Evolutionary conservation across 2,797 vertebrate species (phyloP).

Genomic region (Pantherophis alleghaniensis): DNA sequence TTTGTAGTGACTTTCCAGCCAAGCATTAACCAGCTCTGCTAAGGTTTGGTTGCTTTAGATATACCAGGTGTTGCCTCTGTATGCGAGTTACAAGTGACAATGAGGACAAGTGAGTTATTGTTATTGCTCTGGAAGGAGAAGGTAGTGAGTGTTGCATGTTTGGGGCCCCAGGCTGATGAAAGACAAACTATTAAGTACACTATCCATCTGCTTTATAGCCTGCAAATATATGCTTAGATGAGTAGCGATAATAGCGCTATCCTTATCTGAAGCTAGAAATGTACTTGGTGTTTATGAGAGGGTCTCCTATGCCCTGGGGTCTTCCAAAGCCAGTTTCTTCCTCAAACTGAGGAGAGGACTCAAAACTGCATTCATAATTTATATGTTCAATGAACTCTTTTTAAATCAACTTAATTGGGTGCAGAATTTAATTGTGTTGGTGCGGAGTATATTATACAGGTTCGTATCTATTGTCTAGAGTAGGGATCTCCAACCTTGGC

Average conservation of each 20-base stretch:
- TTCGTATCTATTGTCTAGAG: neutral
- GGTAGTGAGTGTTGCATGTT: neutral
- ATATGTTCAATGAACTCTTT: neutral
- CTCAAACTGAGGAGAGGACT: neutral
- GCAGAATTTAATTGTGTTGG: neutral
- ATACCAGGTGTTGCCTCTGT: neutral
- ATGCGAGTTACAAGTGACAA: neutral
- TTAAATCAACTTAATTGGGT: neutral
- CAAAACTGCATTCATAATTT: neutral
- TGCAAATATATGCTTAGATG: neutral
- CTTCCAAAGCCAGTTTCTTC: neutral
- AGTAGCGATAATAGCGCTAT: neutral
- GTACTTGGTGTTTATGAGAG: neutral
- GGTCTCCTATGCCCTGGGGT: neutral
- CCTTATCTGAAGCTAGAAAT: neutral
- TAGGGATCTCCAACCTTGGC: no score
- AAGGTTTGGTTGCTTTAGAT: neutral
- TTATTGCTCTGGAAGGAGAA: neutral
- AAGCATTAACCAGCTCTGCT: neutral
- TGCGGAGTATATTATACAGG: neutral
- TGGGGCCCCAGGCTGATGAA: neutral
- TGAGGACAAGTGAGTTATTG: neutral
- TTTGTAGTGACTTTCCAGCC: neutral
- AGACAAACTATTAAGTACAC: neutral
- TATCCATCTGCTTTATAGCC: neutral